Percentiles rank a stretch among this genome's conserved stretches.
Evolutionary conservation across 2,113 vertebrate genomes (phyloP).

Genomic region (Haliaeetus leucogaster): DNA sequence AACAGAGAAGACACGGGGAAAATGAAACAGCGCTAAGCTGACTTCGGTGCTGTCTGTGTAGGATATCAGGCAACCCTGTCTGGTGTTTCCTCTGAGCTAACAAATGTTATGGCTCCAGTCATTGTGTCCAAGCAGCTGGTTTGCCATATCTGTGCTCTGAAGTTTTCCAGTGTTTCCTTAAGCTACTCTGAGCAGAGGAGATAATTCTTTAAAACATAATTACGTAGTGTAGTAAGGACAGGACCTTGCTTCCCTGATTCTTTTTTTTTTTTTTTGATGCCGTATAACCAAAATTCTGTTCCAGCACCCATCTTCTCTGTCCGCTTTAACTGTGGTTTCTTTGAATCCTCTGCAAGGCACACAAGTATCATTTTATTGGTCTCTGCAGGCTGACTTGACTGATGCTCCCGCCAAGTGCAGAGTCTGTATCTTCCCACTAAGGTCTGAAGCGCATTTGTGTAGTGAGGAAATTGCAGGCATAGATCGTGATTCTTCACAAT

Average conservation of each 20-base stretch:
- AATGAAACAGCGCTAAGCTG: rapidly evolving
- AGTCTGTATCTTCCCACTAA: neutral
- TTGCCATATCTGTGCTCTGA: neutral
- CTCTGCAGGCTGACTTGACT: neutral
- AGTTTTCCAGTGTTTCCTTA: neutral
- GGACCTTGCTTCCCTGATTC: neutral
- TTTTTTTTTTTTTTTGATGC: neutral
- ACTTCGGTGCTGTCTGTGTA: neutral
- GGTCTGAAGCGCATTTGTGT: neutral
- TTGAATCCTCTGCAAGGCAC: neutral
- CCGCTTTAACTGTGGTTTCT: neutral
- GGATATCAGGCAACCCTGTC: rapidly evolving
- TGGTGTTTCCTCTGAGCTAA: neutral
- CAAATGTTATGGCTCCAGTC: neutral
- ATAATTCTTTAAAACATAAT: neutral
- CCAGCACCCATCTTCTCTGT: neutral
- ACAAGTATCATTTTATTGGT: neutral
- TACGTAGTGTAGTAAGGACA: neutral
- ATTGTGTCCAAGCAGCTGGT: neutral
- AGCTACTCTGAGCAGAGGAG: neutral
- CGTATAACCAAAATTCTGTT: neutral
- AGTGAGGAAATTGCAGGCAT: neutral
- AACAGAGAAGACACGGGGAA: rapidly evolving
- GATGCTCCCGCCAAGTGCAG: neutral
- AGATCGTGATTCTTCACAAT: rapidly evolving